Evolutionary conservation across 2,113 vertebrate species (phyloP).

Genomic region (Strix uralensis): DNA sequence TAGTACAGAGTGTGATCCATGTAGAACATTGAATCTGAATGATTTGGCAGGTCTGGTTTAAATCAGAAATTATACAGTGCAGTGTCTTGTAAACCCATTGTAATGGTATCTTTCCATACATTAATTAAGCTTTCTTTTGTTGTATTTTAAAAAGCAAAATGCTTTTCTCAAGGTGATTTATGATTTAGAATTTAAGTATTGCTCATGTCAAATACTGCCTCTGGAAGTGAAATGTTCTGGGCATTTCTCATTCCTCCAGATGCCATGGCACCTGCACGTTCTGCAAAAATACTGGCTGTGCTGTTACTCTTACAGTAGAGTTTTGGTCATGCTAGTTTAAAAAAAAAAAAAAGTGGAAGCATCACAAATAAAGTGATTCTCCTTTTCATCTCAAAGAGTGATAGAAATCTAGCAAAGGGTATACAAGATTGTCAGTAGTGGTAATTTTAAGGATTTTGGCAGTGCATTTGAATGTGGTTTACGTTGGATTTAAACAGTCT

Average conservation of each 20-base stretch:
- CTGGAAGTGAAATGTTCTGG: neutral
- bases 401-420: neutral
- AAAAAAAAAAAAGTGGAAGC: neutral
- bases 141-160: neutral
- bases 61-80: neutral
- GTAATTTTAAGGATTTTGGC: neutral
- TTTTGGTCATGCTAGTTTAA: neutral
- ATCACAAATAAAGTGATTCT: neutral
- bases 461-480: neutral
- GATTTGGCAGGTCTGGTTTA: neutral
- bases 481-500: neutral
- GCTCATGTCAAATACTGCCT: neutral
- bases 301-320: neutral
- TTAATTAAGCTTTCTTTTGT: neutral
- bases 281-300: neutral
- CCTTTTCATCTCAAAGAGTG: neutral
- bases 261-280: accelerated
- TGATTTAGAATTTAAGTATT: neutral
- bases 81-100: neutral
- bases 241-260: neutral
- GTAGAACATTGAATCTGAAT: neutral
- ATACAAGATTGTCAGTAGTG: neutral
- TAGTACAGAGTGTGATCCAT: neutral
- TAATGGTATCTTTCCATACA: neutral
- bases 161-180: neutral